Evolutionary conservation across 2,113 vertebrate genomes (phyloP).

Genomic region (Ictalurus furcatus): DNA sequence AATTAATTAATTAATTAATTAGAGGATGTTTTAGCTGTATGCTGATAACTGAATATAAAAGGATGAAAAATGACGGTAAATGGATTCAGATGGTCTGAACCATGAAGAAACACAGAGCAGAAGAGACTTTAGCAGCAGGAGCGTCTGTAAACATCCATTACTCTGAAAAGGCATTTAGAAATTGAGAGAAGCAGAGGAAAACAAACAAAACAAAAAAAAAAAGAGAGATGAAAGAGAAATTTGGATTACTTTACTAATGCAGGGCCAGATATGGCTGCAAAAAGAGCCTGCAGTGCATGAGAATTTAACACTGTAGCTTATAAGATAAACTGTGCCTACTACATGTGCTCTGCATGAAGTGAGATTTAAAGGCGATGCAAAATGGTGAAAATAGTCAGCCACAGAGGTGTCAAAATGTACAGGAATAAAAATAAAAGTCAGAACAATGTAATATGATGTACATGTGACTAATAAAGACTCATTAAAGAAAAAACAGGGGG

Average conservation of each 20-base stretch:
- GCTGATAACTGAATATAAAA: background rate
- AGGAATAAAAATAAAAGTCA: background rate
- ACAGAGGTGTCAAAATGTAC: background rate
- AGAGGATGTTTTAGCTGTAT: background rate
- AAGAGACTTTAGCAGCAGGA: constrained; percentile 36
- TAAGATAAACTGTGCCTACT: background rate
- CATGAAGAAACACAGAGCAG: constrained; percentile 26
- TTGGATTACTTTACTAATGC: constrained; percentile 3
- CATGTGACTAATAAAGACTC: too few species aligned
- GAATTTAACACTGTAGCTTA: background rate
- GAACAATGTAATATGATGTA: too few species aligned
- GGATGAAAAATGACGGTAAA: background rate
- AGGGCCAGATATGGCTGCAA: background rate
- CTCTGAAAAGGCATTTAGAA: constrained; percentile 14
- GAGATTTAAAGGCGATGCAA: background rate
- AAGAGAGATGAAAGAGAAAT: background rate
- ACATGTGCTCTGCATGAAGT: background rate
- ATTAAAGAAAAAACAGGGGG: too few species aligned
- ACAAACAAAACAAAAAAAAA: background rate
- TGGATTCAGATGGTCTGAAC: constrained; percentile 10
- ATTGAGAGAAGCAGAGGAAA: background rate
- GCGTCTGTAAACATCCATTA: constrained; percentile 48
- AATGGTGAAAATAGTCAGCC: background rate
- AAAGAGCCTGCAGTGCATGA: background rate
- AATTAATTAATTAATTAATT: background rate